These are phyloP conservation scores for Tetrapedia diversipes DNA, from an alignment of 2,888 invertebrate species.

Conservation along the genomic window DNA sequence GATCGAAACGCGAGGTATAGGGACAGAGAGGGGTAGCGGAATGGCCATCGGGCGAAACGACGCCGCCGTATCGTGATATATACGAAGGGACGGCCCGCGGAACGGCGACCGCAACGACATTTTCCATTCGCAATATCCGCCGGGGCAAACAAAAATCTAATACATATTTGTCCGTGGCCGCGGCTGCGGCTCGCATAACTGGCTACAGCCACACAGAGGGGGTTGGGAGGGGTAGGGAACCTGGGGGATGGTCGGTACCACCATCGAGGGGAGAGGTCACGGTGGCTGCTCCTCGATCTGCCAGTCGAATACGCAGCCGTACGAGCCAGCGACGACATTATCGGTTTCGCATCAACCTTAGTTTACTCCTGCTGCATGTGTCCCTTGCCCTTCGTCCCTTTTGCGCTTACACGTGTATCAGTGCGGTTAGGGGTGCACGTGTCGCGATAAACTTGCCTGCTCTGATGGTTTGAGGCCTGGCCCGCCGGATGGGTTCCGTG, in stretches of 20 bases:
- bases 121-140: constrained; percentile 63
- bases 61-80: constrained; percentile 41
- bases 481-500: constrained; percentile 5
- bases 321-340: constrained; percentile 75
- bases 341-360: constrained; percentile 81
- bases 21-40: not conserved
- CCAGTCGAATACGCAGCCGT: constrained; percentile 54
- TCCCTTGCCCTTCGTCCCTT: constrained; percentile 33
- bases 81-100: constrained; percentile 25
- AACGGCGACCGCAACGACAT: constrained; percentile 25
- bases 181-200: constrained; percentile 54
- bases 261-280: constrained; percentile 22
- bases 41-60: constrained; percentile 1
- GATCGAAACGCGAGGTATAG: constrained; percentile 13
- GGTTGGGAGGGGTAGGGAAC: constrained; percentile 33
- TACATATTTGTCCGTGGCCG: constrained; percentile 64
- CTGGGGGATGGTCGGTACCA: constrained; percentile 21
- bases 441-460: constrained; percentile 33
- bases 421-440: constrained; percentile 19
- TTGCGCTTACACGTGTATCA: constrained; percentile 35
- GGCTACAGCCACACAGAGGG: constrained; percentile 32
- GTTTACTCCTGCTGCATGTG: constrained; percentile 72
- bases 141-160: constrained; percentile 68
- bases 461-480: not conserved
- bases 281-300: constrained; percentile 30